Percentiles rank a stretch among this genome's conserved stretches.
These are phyloP conservation scores for Alosa alosa DNA, from an alignment of 2,113 vertebrate species.

Conservation along the genomic window DNA sequence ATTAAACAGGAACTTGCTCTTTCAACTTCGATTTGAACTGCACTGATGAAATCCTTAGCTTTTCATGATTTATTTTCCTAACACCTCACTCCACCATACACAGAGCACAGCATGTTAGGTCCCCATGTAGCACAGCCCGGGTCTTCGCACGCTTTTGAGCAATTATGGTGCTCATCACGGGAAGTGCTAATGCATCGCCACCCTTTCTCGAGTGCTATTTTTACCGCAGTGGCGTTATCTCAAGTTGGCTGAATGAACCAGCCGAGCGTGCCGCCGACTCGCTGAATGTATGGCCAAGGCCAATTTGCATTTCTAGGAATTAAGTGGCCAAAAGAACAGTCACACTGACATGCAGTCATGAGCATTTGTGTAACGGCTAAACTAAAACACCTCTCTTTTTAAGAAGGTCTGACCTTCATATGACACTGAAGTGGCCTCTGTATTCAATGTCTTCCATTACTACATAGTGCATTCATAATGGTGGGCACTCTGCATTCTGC, in stretches of 20 bases:
- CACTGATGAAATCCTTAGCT: too few relatives aligned
- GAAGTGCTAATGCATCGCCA: neutral
- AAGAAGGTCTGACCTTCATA: neutral
- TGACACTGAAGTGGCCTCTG: neutral
- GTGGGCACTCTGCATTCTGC: too few relatives aligned
- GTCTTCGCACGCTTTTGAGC: neutral
- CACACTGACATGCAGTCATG: neutral
- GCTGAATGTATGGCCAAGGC: neutral
- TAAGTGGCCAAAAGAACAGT: neutral
- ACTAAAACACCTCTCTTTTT: neutral
- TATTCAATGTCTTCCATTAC: neutral
- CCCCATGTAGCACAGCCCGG: neutral
- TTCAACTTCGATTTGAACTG: too few relatives aligned
- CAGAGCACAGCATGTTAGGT: neutral
- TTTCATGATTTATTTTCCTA: too few relatives aligned
- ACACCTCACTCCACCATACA: neutral
- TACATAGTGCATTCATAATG: neutral
- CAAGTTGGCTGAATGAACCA: neutral
- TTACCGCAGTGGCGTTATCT: slow-evolving; percentile 5
- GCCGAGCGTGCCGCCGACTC: neutral
- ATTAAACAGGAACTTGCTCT: neutral
- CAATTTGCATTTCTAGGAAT: neutral
- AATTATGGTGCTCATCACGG: neutral
- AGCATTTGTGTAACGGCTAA: neutral
- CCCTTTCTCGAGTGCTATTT: neutral